Conservation (phyloP, 2,113 vertebrate genomes). For the Pleuronectes platessa region DNA sequence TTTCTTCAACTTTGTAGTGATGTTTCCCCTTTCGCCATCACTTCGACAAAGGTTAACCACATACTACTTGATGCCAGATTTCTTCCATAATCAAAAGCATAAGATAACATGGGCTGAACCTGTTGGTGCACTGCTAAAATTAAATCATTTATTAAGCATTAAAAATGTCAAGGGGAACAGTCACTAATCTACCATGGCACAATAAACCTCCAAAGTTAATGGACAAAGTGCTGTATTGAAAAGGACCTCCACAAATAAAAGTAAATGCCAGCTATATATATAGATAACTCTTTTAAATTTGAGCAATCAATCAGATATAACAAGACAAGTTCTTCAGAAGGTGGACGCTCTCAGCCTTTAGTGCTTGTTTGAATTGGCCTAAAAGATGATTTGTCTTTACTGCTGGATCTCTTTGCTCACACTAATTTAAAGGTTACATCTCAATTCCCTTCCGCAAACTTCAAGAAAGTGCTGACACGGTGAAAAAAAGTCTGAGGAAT, state of each 20-base stretch:
- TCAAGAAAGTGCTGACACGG: constrained; percentile 47
- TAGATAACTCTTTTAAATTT: neutral
- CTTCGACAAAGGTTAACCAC: neutral
- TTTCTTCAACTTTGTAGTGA: neutral
- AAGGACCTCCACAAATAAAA: constrained; percentile 21
- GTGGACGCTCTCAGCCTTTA: constrained; percentile 24
- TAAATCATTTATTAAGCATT: neutral
- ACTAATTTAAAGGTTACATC: constrained; percentile 64
- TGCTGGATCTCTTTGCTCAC: constrained; percentile 28
- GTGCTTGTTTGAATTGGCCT: constrained; percentile 48
- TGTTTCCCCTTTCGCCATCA: neutral
- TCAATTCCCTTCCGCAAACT: constrained; percentile 50
- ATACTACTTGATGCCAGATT: neutral
- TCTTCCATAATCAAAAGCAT: no score
- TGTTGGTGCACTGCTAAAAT: neutral
- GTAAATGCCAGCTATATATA: constrained; percentile 2
- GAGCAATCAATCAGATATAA: constrained; percentile 15
- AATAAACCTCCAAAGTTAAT: neutral
- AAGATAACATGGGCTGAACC: neutral
- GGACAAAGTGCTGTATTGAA: neutral
- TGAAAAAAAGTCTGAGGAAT: constrained; percentile 31
- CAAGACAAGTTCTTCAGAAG: constrained; percentile 15
- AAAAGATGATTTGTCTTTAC: constrained; percentile 26
- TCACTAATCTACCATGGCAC: neutral
- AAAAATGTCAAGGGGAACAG: neutral